Evolutionary conservation across 1,140 invertebrate species (phyloP).

Genomic region (Brachionus manjavacas): DNA sequence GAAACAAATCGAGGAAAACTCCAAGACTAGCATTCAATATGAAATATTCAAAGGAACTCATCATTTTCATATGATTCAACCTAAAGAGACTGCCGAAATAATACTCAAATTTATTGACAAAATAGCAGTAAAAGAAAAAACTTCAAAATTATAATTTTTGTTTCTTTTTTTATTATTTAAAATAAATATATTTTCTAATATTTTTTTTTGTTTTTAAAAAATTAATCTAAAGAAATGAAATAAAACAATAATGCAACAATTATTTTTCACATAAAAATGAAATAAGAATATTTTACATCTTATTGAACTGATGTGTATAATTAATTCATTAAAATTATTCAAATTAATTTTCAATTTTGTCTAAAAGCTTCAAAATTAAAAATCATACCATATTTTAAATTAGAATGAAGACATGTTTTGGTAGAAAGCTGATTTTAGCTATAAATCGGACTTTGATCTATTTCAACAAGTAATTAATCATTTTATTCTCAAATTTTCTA

Average conservation of each 20-base stretch:
- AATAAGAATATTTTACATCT: background rate
- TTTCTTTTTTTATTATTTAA: background rate
- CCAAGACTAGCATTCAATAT: background rate
- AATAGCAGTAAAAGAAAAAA: background rate
- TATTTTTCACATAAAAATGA: background rate
- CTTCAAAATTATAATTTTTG: conserved; percentile 17
- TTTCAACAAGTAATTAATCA: background rate
- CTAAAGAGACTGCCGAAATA: conserved; percentile 23
- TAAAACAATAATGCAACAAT: too few species aligned
- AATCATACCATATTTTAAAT: background rate
- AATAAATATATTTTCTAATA: background rate
- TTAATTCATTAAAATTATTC: background rate
- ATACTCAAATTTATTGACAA: conserved; percentile 18
- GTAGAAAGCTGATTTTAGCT: background rate
- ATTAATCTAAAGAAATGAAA: background rate
- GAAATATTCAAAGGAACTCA: conserved; percentile 31
- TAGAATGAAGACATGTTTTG: background rate
- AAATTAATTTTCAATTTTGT: background rate
- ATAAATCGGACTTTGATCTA: background rate
- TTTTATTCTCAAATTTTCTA: background rate
- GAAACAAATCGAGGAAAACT: background rate
- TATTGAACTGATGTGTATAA: too few species aligned
- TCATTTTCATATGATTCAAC: conserved; percentile 42
- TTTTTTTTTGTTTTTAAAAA: background rate
- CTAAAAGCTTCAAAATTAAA: background rate